Conservation (phyloP, 2,113 vertebrate species). For the Thunnus maccoyii region DNA sequence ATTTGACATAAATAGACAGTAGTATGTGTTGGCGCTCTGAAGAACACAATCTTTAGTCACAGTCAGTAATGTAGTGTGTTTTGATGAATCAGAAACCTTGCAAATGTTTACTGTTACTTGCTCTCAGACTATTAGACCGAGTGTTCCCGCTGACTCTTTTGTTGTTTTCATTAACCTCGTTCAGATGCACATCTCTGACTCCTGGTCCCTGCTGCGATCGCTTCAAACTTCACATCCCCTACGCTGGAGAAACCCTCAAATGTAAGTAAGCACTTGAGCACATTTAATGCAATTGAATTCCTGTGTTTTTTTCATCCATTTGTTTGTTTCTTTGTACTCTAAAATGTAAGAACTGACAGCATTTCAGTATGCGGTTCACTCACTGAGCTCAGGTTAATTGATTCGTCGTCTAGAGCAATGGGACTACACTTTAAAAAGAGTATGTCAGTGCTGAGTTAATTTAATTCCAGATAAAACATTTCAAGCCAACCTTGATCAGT, state of each 20-base stretch:
- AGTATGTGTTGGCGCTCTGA: too few species aligned
- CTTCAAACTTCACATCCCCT: slow-evolving; percentile 98
- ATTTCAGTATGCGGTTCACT: slow-evolving; percentile 14
- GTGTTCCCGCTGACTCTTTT: background rate
- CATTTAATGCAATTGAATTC: background rate
- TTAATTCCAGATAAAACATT: slow-evolving; percentile 7
- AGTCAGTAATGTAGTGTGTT: background rate
- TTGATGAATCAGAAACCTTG: background rate
- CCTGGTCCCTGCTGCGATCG: slow-evolving; percentile 96
- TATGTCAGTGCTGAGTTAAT: background rate
- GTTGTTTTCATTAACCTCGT: slow-evolving; percentile 35
- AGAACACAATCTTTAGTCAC: background rate
- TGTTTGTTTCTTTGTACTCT: slow-evolving; percentile 3
- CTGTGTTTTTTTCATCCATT: slow-evolving; percentile 8
- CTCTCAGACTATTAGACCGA: background rate
- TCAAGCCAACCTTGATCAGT: background rate
- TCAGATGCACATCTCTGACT: slow-evolving; percentile 94
- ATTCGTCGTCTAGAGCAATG: slow-evolving; percentile 12
- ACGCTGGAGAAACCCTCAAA: slow-evolving; percentile 98
- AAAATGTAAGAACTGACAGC: background rate
- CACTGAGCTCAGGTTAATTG: slow-evolving; percentile 17
- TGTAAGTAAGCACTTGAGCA: slow-evolving; percentile 85
- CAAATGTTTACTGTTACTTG: background rate
- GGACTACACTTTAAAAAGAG: background rate
- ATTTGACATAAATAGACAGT: too few species aligned